Percentiles rank a stretch among this genome's conserved stretches.
Evolutionary conservation across 64 coral and sea anemone genomes (phyloP).

Genomic region (Pocillopora verrucosa): DNA sequence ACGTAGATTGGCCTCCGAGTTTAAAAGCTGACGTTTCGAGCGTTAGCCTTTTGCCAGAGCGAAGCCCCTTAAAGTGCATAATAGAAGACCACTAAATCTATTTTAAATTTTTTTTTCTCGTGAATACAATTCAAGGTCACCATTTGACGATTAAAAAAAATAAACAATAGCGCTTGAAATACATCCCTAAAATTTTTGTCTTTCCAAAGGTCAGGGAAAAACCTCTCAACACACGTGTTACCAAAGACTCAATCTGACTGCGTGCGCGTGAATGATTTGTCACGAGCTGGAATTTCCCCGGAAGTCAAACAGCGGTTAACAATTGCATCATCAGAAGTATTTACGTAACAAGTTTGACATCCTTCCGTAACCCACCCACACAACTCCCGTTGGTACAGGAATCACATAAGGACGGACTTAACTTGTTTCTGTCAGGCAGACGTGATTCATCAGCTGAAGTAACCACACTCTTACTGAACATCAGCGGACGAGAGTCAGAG

Average conservation of each 20-base stretch:
- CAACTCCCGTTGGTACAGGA: neutral
- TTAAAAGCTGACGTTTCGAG: no score
- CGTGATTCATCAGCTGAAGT: neutral
- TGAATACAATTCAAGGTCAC: no score
- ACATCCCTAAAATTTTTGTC: no score
- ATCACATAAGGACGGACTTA: neutral
- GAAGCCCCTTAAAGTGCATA: no score
- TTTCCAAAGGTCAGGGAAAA: no score
- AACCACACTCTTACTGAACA: neutral
- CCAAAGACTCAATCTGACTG: neutral
- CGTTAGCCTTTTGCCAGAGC: no score
- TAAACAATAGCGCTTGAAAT: no score
- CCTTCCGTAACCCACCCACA: neutral
- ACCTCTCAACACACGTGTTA: no score
- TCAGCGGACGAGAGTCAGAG: neutral
- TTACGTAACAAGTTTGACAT: neutral
- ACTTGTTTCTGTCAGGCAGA: neutral
- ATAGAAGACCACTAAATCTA: no score
- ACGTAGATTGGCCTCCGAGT: no score
- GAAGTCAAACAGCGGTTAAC: neutral
- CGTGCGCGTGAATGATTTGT: neutral
- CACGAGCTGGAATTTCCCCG: neutral
- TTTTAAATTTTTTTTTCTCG: no score
- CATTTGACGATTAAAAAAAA: no score
- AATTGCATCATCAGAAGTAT: neutral